Evolutionary conservation across 1,140 invertebrate species (phyloP).

Genomic region (Tetraneura akinire): DNA sequence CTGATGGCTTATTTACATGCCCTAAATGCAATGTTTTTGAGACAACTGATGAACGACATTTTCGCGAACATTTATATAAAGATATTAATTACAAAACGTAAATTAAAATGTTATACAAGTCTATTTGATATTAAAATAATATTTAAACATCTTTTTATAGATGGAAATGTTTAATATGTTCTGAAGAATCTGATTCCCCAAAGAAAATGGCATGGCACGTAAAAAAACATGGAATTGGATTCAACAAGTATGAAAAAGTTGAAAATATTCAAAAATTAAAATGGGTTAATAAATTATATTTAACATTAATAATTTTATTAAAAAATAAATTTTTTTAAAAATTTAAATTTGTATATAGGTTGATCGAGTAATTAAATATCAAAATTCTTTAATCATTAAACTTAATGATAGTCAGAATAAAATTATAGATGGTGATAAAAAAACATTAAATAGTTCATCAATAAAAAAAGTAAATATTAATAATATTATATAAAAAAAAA

Average conservation of each 20-base stretch:
- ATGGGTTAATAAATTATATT: slow-evolving; percentile 25
- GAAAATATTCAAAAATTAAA: slow-evolving; percentile 3
- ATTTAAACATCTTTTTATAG: neutral
- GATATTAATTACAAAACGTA: slow-evolving; percentile 34
- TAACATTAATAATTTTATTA: neutral
- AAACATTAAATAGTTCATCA: neutral
- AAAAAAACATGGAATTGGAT: slow-evolving; percentile 25
- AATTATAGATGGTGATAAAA: neutral
- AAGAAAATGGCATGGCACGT: slow-evolving; percentile 49
- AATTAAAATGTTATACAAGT: neutral
- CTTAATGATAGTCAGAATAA: neutral
- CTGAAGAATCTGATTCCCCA: slow-evolving; percentile 34
- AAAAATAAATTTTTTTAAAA: neutral
- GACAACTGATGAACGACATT: neutral
- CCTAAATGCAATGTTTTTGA: slow-evolving; percentile 23
- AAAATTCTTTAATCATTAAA: neutral
- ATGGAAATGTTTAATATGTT: slow-evolving; percentile 35
- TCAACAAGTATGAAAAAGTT: slow-evolving; percentile 24
- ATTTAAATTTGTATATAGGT: neutral
- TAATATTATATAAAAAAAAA: neutral
- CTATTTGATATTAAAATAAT: neutral
- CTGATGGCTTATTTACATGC: neutral
- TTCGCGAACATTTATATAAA: slow-evolving; percentile 33
- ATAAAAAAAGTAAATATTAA: neutral
- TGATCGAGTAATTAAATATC: slow-evolving; percentile 14